phyloP scores from a whole-genome alignment of 2,888 invertebrate genomes.

The Microchrysa polita region DNA sequence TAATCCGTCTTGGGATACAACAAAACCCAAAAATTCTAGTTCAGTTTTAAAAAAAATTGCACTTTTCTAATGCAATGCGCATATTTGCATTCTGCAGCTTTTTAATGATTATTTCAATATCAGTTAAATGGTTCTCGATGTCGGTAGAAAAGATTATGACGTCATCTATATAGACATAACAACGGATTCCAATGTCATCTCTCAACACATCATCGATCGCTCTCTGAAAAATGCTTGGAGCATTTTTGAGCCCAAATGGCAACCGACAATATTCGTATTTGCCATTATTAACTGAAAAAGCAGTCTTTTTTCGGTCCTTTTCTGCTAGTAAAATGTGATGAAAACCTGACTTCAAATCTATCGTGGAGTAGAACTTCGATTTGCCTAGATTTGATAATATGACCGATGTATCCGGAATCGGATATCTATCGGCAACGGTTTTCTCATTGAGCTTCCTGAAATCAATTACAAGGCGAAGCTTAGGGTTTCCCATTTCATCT shows the following conservation, averaged over 20 bases:
- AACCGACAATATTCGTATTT: too few species aligned
- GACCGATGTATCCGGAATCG: too few species aligned
- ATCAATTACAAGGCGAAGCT: background rate
- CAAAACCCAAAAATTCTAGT: background rate
- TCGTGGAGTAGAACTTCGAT: background rate
- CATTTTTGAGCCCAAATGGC: too few species aligned
- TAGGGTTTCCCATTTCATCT: background rate
- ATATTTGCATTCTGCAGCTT: conserved; percentile 47
- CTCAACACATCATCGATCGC: background rate
- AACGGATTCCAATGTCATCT: background rate
- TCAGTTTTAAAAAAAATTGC: conserved; percentile 16
- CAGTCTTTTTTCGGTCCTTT: background rate
- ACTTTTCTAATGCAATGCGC: conserved; percentile 52
- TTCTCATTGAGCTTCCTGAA: background rate
- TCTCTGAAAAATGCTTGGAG: background rate
- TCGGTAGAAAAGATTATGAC: too few species aligned
- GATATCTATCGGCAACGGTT: background rate
- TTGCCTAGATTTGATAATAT: background rate
- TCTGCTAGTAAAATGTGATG: background rate
- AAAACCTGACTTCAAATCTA: background rate
- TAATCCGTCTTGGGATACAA: background rate
- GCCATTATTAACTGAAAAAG: too few species aligned
- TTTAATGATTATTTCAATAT: conserved; percentile 35
- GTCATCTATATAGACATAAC: conserved; percentile 9
- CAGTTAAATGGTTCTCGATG: too few species aligned